phyloP scores from a whole-genome alignment of 2,888 invertebrate species.

The Melipona bicolor region DNA sequence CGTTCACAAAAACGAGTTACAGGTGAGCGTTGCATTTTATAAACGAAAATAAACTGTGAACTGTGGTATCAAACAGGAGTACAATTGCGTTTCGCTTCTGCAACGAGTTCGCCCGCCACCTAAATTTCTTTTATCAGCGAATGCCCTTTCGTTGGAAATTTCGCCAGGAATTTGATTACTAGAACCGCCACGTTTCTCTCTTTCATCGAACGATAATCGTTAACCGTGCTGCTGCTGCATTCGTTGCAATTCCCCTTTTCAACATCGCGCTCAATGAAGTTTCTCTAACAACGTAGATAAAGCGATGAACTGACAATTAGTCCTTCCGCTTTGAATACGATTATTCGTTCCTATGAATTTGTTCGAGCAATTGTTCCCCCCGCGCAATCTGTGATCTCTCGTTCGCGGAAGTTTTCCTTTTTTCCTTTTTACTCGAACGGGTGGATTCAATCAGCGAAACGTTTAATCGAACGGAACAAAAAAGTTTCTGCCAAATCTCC shows the following conservation, averaged over 20 bases:
- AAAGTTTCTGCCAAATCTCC: no score
- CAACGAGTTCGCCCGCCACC: no score
- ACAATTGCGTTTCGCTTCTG: neutral
- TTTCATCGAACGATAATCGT: neutral
- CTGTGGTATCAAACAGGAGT: neutral
- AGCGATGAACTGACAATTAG: no score
- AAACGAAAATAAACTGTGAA: no score
- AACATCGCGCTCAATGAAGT: neutral
- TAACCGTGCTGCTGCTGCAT: neutral
- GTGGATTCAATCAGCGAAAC: neutral
- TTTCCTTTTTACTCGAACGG: neutral
- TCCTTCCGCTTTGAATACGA: neutral
- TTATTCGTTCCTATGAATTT: neutral
- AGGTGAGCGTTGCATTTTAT: no score
- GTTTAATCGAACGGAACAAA: neutral
- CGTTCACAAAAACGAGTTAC: no score
- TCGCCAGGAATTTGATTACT: neutral
- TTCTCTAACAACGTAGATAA: neutral
- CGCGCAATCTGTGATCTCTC: neutral
- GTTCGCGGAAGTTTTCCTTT: neutral
- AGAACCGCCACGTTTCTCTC: no score
- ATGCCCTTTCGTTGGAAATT: neutral
- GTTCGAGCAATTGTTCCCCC: neutral
- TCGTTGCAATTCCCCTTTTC: no score
- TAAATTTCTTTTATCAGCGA: neutral